Evolutionary conservation across 2,888 invertebrate genomes (phyloP).

Genomic region (Cistogaster globosa): DNA sequence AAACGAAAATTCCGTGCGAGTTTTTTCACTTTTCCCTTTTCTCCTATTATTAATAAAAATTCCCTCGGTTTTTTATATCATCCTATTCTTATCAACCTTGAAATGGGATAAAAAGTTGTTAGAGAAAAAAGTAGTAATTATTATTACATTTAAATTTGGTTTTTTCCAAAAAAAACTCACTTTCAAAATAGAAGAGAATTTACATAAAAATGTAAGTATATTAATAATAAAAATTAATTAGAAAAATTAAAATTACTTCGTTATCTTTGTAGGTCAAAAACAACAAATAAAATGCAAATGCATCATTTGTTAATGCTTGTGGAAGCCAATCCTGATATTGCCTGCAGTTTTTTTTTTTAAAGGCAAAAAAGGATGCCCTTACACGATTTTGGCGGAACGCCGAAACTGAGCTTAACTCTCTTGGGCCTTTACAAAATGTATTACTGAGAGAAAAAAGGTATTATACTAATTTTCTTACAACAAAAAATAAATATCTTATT

Average conservation of each 20-base stretch:
- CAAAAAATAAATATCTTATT: background rate
- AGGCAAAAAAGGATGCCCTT: constrained; percentile 15
- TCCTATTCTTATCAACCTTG: background rate
- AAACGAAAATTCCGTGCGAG: background rate
- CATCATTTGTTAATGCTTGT: constrained; percentile 18
- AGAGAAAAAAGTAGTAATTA: background rate
- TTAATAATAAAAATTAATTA: background rate
- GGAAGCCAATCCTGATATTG: constrained; percentile 41
- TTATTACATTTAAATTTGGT: background rate
- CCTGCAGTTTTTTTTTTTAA: background rate
- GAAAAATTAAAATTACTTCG: background rate
- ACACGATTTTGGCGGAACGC: constrained; percentile 19
- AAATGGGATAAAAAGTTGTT: background rate
- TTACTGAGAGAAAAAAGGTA: constrained; percentile 34
- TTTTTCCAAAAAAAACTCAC: background rate
- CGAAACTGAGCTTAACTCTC: constrained; percentile 6
- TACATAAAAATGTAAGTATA: constrained; percentile 6
- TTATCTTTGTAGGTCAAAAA: constrained; percentile 14
- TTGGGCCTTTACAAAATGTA: constrained; percentile 21
- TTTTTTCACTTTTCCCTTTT: background rate
- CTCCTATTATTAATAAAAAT: background rate
- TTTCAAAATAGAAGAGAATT: background rate
- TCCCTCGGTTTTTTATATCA: background rate
- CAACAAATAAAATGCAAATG: constrained; percentile 22
- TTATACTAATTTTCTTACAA: background rate